Evolutionary conservation across 2,888 invertebrate genomes (phyloP), one percentile per base, ranked within the genome.

Genomic region (Eristalis tenax): DNA sequence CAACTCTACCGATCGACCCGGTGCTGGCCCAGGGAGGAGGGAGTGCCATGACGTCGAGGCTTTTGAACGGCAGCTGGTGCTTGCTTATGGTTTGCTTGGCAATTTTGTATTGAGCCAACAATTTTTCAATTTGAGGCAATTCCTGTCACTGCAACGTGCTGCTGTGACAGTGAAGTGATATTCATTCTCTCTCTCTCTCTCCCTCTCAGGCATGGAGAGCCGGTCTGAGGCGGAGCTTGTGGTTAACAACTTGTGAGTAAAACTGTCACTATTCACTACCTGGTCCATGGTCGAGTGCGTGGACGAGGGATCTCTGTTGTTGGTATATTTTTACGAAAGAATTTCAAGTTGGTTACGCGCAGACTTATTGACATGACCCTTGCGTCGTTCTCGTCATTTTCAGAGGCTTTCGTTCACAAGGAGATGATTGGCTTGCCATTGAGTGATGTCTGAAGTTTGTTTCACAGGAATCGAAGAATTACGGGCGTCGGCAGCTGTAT

Each of bases 61-160:
- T 43, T 38, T 40, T 5, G 15, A 50, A 61, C 50, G 28, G 18
- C 68, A 73, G 68, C 68, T 82, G 50, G 18, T 50, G 50, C 18
- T 50, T 50, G 50, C 18, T 78, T 70, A 74, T 78, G 78, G 77
- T 78, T 77, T 40, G 59, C 59, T 74, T 77, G 43, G 77, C n/a
- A 40, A 73, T 83, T 69, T 78, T 73, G 40, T 74, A 85, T 77
- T 81, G 81, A 50, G 38, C 35, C 69, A 82, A 74, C 74, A 70
- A 40, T 64, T 69, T 75, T 74, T 13, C 40, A 74, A 50, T 74
- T 74, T 77, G 28, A 65, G 73, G 63, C 43, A 43, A 73, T 73
- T 77, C 32, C 40, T 76, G 80, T 76, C 71, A 70, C 11, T 69
- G 76, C 63, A 80, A 69, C 63, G 40, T 77, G 81, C 73, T 64